Base-by-base conservation (phyloP, 2,888 invertebrate species). In the Parnassius apollo region DNA sequence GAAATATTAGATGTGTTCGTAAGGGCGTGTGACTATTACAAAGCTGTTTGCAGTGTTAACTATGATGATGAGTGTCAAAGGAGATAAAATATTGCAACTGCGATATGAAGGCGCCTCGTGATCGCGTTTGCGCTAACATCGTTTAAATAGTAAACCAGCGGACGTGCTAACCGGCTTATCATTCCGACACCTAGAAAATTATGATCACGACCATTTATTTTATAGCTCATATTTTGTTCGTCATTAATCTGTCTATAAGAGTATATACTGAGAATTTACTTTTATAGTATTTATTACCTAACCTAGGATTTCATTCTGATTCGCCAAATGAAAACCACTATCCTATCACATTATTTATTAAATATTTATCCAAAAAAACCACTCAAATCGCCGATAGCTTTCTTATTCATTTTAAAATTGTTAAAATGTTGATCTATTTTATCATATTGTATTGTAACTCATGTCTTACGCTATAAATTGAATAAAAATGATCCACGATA, bases 41-140 rank as follows among this genome's bases (percentile, higher is more conserved):
- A 85, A 82, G 81, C 83, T 78, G 88, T 88, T 89, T 87, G 81
- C 81, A 81, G 77, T 86, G 88, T 84, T 87, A 78, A 87, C 82
- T 84, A 81, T 77, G 73, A 73, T n/a, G n/a, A n/a, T n/a, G n/a
- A n/a, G n/a, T 82, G 86, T 87, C 88, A 87, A 87, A 86, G 81
- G 80, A 82, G 76, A 83, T 85, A 83, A 88, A 87, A 86, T 88
- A 88, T 88, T 83, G 83, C 85, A 82, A 88, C 85, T 83, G 85
- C 87, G 87, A 88, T 86, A 84, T 79, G 81, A 78, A 80, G 78
- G 79, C 82, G 82, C 81, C 80, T 80, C 78, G 80, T 77, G 81
- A 83, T 81, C 75, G 76, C 69, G 75, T 63, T 56, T 46, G 75
- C 72, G 68, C 74, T 76, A 80, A 83, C 83, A 84, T 83, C 82